These are phyloP conservation scores for Penaeus japonicus DNA, from an alignment of 1,140 invertebrate species.

Conservation along the genomic window DNA sequence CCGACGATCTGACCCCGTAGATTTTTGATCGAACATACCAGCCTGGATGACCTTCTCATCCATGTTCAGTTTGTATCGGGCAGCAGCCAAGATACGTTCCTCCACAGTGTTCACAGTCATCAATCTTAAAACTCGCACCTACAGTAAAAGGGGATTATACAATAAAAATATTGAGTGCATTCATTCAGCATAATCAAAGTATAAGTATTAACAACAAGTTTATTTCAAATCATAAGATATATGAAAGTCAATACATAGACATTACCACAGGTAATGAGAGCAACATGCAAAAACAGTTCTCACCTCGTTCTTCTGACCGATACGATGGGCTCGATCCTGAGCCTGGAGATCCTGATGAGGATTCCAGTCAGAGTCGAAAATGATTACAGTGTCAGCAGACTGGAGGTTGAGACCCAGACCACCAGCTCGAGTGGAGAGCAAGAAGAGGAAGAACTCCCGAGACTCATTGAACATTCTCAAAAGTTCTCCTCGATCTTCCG, in stretches of 20 bases:
- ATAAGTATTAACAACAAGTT: constrained; percentile 66
- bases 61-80: constrained; percentile 89
- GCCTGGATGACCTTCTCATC: constrained; percentile 99
- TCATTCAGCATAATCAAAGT: neutral
- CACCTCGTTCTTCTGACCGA: constrained; percentile 94
- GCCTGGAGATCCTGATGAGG: constrained; percentile 90
- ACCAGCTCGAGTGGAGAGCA: constrained; percentile 95
- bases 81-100: constrained; percentile 94
- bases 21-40: constrained; percentile 99
- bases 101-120: constrained; percentile 99
- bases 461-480: constrained; percentile 91
- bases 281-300: constrained; percentile 67
- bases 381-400: constrained; percentile 97
- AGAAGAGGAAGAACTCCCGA: constrained; percentile 94
- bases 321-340: constrained; percentile 98
- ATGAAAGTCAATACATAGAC: too few relatives aligned
- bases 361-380: constrained; percentile 99
- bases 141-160: constrained; percentile 61
- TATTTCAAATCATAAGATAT: too few relatives aligned
- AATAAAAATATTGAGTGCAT: too few relatives aligned
- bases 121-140: constrained; percentile 89
- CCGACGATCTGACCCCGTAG: constrained; percentile 92
- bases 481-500: constrained; percentile 94
- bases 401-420: constrained; percentile 97
- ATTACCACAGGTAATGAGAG: constrained; percentile 63